Evolutionary conservation across 2,888 invertebrate genomes (phyloP).

Genomic region (Dicranocentrus wangi): DNA sequence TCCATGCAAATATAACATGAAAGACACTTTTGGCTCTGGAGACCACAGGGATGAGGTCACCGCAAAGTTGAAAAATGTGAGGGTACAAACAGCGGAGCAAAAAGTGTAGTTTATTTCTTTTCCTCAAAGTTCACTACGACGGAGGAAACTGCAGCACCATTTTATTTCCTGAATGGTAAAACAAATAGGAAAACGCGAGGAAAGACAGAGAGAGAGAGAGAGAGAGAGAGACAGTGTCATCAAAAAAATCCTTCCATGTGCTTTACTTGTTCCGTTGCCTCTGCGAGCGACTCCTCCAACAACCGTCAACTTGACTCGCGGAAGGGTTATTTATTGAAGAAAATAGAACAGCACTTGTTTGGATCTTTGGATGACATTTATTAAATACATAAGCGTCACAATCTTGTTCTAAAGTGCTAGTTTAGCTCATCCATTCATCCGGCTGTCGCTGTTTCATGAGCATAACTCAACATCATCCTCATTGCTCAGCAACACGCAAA

Average conservation of each 20-base stretch:
- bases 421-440: conserved; percentile 65
- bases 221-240: conserved; percentile 15
- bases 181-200: no score
- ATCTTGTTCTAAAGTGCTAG: conserved; percentile 58
- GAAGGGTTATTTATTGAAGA: conserved; percentile 60
- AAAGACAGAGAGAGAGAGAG: conserved; percentile 1
- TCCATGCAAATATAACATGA: background rate
- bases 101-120: no score
- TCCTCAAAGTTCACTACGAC: no score
- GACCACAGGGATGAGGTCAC: conserved; percentile 2
- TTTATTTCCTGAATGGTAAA: no score
- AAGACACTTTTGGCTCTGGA: background rate
- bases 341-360: conserved; percentile 62
- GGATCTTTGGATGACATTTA: conserved; percentile 64
- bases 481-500: conserved; percentile 15
- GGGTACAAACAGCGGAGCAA: background rate
- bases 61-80: conserved; percentile 8
- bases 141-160: no score
- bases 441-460: conserved; percentile 59
- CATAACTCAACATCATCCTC: conserved; percentile 58
- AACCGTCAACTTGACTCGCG: conserved; percentile 36
- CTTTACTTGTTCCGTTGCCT: background rate
- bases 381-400: conserved; percentile 65
- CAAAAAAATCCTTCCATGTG: background rate
- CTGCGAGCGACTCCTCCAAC: background rate